A percentile compares a stretch with the other conserved stretches of the same genome.
Conservation (phyloP, 2,797 vertebrate genomes). For the Danio tinwini region DNA sequence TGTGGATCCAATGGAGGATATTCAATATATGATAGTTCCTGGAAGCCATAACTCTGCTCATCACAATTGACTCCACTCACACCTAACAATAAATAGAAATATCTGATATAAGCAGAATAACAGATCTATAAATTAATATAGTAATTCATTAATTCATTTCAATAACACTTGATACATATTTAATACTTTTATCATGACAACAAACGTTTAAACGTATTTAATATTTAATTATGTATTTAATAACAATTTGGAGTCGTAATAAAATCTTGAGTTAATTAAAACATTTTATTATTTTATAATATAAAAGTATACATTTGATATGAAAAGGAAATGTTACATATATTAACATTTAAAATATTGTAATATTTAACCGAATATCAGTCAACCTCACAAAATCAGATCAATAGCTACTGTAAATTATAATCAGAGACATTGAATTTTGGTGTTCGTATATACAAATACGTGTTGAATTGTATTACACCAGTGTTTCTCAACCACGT, state of each 20-base stretch:
- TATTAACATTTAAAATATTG: not conserved
- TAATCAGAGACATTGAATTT: not conserved
- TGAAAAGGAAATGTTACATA: not conserved
- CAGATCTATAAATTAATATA: not conserved
- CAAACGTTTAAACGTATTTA: not conserved
- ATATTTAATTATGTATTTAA: too few relatives aligned
- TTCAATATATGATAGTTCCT: constrained; percentile 81
- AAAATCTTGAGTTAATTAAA: not conserved
- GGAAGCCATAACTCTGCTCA: constrained; percentile 78
- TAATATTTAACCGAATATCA: not conserved
- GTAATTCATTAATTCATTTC: not conserved
- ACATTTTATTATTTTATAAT: not conserved
- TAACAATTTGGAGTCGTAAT: not conserved
- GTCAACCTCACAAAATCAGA: not conserved
- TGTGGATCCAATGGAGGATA: constrained; percentile 78
- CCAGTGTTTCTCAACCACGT: too few relatives aligned
- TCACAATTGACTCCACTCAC: constrained; percentile 76
- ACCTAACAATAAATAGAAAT: constrained; percentile 65
- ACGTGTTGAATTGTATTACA: too few relatives aligned
- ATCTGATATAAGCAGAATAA: not conserved
- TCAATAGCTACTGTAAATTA: not conserved
- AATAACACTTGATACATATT: not conserved
- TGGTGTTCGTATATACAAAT: too few relatives aligned
- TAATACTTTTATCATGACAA: not conserved
- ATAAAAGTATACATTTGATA: not conserved